These are phyloP conservation scores for Sylvicola cinctus DNA, from an alignment of 2,888 invertebrate species.

Conservation along the genomic window DNA sequence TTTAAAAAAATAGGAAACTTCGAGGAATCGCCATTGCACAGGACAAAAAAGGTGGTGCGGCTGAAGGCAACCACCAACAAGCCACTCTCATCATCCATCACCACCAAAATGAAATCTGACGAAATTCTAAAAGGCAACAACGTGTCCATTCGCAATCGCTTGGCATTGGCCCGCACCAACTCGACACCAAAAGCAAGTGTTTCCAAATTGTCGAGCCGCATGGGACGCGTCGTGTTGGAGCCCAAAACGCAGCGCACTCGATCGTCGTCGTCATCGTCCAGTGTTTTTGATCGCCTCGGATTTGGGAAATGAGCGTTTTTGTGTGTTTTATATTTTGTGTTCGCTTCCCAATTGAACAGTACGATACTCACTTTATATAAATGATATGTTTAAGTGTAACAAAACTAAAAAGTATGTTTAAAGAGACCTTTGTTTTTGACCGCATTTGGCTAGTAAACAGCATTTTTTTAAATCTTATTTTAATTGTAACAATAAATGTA, in stretches of 20 bases:
- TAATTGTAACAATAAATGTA: too few relatives aligned
- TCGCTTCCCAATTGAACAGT: too few relatives aligned
- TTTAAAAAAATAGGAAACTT: too few relatives aligned
- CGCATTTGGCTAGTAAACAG: too few relatives aligned
- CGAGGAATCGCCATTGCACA: not conserved
- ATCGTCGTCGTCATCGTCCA: slow-evolving; percentile 3
- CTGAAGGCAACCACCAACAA: not conserved
- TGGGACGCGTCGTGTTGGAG: slow-evolving; percentile 14
- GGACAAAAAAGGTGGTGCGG: not conserved
- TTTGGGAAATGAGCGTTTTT: too few relatives aligned
- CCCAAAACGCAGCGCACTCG: too few relatives aligned
- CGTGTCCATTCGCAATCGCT: slow-evolving; percentile 19
- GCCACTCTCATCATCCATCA: slow-evolving; percentile 8
- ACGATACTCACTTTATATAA: too few relatives aligned
- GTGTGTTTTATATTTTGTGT: too few relatives aligned
- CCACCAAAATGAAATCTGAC: slow-evolving; percentile 20
- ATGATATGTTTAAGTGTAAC: too few relatives aligned
- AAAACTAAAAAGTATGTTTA: too few relatives aligned
- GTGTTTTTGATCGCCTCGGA: slow-evolving; percentile 21
- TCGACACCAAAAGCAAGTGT: not conserved
- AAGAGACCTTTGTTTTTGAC: too few relatives aligned
- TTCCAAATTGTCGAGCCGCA: slow-evolving; percentile 12
- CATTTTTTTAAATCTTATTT: too few relatives aligned
- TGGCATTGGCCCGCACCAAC: slow-evolving; percentile 9
- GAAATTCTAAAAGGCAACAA: slow-evolving; percentile 15